Base-by-base conservation (phyloP, 2,888 invertebrate species). In the Iselma pallidipennis region DNA sequence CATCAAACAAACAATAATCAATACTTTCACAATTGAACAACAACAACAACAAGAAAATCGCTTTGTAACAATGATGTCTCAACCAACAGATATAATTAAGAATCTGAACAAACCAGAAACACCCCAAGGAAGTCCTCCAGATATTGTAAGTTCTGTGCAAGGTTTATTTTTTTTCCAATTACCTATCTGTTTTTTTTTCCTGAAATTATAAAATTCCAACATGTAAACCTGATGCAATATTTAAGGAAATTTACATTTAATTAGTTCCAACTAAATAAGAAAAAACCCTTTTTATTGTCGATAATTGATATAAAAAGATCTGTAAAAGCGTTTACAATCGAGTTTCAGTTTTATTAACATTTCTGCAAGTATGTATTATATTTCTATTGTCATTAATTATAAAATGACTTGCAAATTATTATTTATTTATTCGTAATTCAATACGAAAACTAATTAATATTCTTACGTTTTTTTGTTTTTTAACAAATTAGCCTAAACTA, bases 401-500 rank as follows among this genome's bases (percentile, higher is more conserved):
- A n/a, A n/a, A n/a, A n/a, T n/a, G n/a, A n/a, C n/a, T n/a, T n/a
- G n/a, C n/a, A n/a, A n/a, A n/a, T n/a, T n/a, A n/a, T n/a, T n/a
- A n/a, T n/a, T n/a, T n/a, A n/a, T n/a, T n/a, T n/a, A n/a, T n/a
- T n/a, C n/a, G n/a, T n/a, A n/a, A n/a, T n/a, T n/a, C n/a, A n/a
- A n/a, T n/a, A n/a, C n/a, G n/a, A n/a, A n/a, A n/a, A n/a, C n/a
- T n/a, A n/a, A n/a, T n/a, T n/a, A n/a, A n/a, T n/a, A n/a, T n/a
- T n/a, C n/a, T n/a, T n/a, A n/a, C n/a, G n/a, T n/a, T 37, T 37
- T 16, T 9, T 37, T 16, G 14, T 16, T 28, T 29, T 16, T 5
- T 10, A 1, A 52, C 6, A 19, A 64, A 81, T 80, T 4, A 94
- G 94, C 93, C 92, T 0, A 91, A 88, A 72, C 83, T 93, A 51